Base-by-base conservation (phyloP, 2,113 vertebrate genomes). In the Halichoerus grypus region DNA sequence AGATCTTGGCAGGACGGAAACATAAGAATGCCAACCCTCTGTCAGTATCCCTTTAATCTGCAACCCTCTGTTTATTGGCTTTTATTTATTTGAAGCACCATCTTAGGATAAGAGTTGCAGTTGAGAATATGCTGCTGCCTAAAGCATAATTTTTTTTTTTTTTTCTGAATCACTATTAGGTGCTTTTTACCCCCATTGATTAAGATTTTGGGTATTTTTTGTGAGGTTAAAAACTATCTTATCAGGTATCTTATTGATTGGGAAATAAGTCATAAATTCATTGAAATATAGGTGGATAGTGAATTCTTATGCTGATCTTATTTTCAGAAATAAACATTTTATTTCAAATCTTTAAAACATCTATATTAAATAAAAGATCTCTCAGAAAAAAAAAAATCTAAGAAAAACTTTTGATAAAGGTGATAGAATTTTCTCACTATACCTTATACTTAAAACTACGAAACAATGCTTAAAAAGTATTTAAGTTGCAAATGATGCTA, bases 41-140 rank as follows among this genome's bases (percentile, higher is more conserved):
- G 28, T 92, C 28, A 76, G n/a, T 94, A 96, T 91, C 97, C 1
- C 18, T 97, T 98, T 97, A 92, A 92, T 97, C 67, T 89, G 7
- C 1, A 18, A 15, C 49, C 53, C 19, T 98, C 51, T 91, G 71
- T 97, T 63, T 96, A 63, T 91, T 95, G n/a, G 14, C 89, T 97
- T 36, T 97, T 92, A 94, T 96, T 94, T 95, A 97, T 95, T 74
- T 96, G 51, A 95, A 96, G 7, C 4, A 46, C 46, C 31, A 15
- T 93, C 80, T 97, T 92, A 82, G 88, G n/a, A 31, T 12, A 63
- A 96, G 13, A 11, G 65, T 76, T 91, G 22, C 53, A 28, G 57
- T 13, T 16, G 91, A 33, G 42, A 69, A 26, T 22, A 14, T 8
- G 16, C 39, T 82, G 10, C 14, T 80, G 7, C 24, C 36, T 86